Evolutionary conservation across 1,140 invertebrate species (phyloP).

Genomic region (Rhopalosiphum padi): DNA sequence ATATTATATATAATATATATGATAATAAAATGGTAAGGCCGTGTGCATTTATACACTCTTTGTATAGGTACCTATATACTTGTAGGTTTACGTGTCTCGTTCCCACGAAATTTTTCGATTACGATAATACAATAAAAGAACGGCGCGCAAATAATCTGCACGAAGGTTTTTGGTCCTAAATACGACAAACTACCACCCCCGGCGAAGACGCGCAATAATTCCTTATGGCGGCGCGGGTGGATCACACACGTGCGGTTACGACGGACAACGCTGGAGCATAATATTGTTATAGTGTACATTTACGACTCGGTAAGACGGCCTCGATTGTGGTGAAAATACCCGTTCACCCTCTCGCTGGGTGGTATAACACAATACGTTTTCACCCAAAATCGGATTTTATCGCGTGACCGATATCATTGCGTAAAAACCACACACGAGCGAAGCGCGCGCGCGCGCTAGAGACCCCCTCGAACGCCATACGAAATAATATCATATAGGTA

Average conservation of each 20-base stretch:
- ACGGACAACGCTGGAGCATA: not conserved
- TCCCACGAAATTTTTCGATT: not conserved
- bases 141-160: not conserved
- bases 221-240: not conserved
- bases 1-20: not conserved
- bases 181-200: not conserved
- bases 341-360: not conserved
- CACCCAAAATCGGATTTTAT: not conserved
- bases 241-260: not conserved
- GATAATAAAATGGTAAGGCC: not conserved
- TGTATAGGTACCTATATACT: not conserved
- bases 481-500: not conserved
- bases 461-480: not conserved
- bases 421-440: conserved; percentile 26
- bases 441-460: not conserved
- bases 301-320: not conserved
- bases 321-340: conserved; percentile 3
- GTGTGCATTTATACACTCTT: not conserved
- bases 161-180: not conserved
- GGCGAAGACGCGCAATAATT: not conserved
- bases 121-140: not conserved
- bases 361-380: not conserved
- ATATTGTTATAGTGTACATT: not conserved
- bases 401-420: not conserved
- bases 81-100: not conserved